Base-by-base conservation (phyloP, 1,140 invertebrate genomes). In the Maconellicoccus hirsutus region DNA sequence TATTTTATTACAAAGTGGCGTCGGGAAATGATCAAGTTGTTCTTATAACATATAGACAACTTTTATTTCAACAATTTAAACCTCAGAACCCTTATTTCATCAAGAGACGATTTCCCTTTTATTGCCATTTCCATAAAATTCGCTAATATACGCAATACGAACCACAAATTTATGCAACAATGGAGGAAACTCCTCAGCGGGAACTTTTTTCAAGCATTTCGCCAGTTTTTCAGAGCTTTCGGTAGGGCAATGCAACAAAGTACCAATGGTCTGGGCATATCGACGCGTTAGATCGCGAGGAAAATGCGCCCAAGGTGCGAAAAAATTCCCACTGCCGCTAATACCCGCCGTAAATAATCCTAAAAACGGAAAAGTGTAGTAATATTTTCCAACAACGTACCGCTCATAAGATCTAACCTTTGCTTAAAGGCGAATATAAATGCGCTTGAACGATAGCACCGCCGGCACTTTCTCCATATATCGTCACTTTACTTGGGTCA, bases 241-340 rank as follows among this genome's bases (percentile, higher is more conserved):
- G 4, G 21, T 22, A 61, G 6, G 4, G n/a, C 59, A 61, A 61
- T 22, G 7, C 7, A 19, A 6, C 21, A 61, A 22, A 6, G 19
- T 19, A 19, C 59, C 59, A 61, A 61, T 6, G n/a, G 59, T 19
- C 4, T 19, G 4, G 6, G 59, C 21, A 10, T 61, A 7, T 19
- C 19, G 59, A 61, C n/a, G 7, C 7, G 21, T 19, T 6, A 61
- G 14, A 7, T 10, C 7, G 19, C 7, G 4, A 16, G 59, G 59
- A 6, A 19, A 10, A 10, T 7, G 21, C 21, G 59, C 59, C 59
- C 59, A 61, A 16, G 21, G 21, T 73, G 79, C 79, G 4, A 83
- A 72, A 19, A 83, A 81, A 21, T 80, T 81, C 3, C 84, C 84
- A 76, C 81, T 80, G 79, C 80, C 77, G 39, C 78, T 70, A 33